Base-by-base conservation (phyloP, 2,797 vertebrate species). In the Nyctalus aviator region DNA sequence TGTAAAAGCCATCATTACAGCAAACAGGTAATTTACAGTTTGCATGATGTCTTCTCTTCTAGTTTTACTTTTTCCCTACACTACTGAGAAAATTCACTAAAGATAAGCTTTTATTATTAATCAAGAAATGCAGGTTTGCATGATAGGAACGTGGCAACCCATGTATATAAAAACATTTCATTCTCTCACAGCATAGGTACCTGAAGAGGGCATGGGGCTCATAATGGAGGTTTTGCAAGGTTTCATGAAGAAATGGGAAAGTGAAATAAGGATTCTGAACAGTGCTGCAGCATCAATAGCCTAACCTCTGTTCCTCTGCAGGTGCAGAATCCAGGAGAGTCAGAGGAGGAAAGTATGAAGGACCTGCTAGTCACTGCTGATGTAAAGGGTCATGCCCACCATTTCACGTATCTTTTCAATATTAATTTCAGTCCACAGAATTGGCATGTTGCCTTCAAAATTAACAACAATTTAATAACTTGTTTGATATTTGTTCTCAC, bases 1-100 rank as follows among this genome's bases (percentile, higher is more conserved):
- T 84, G 75, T 84, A 95, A 95, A 94, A 95, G 55, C 48, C 35
- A 73, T 41, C 68, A 75, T 13, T 68, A 18, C 11, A 83, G 25
- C 27, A 59, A 88, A 92, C 41, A 27, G 41, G 69, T 62, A 79
- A 84, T 84, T 79, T 64, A 35, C 30, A 77, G 76, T 95, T 94
- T 86, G 15, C 18, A 73, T 35, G 55, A 18, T 72, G 78, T 84
- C 78, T 75, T 85, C 35, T 2, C 32, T 75, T 75, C 84, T 79
- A 55, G 90, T 90, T 90, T 77, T 20, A 48, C 30, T 87, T 90
- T 90, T 81, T 94, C 18, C 71, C 23, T n/a, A 32, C 46, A 91
- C 79, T 93, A 94, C 91, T 93, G 88, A 90, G 83, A 71, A 96
- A 97, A 96, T 91, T 95, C 46, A 88, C 62, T 93, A 89, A 83